Evolutionary conservation across 2,797 vertebrate species (phyloP), one percentile per base, ranked within the genome.

Genomic region (Distichodus sexfasciatus): DNA sequence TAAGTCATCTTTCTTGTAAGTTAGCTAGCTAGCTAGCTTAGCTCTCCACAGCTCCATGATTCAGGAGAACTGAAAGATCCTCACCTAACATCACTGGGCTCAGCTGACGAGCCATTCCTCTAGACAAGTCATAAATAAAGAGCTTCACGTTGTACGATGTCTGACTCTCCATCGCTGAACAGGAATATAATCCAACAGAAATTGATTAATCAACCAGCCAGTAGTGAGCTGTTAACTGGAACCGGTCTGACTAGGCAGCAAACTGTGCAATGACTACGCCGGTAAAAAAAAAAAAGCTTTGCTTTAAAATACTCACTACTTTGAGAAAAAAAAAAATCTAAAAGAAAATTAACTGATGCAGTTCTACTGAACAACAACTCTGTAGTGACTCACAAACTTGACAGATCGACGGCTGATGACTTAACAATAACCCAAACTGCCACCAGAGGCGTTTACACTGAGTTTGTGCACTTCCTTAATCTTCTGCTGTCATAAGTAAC

Each of bases 61-160:
- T n/a, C n/a, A n/a, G n/a, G n/a, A n/a, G n/a, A n/a, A 21, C 17
- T 48, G 24, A 4, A 23, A 4, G 15, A 66, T 54, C 6, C 93
- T 95, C 86, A 99, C 96, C 96, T 72, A 99, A 87, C 94, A 99
- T 96, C 78, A 98, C 91, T 4, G 95, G 94, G 79, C 96, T 99
- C 77, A 98, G 93, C 83, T 90, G 94, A 62, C 96, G 94, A 51
- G 96, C 96, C 91, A 98, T 91, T 85, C 96, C 96, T 84, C 93
- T 93, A 48, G 96, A 99, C 50, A 99, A 77, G 83, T 99, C 96
- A 83, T 99, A 99, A 82, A 99, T 93, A 78, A 96, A 98, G 40
- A 99, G 87, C 64, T 96, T 95, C 38, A 97, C 93, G 5, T 90
- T 89, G 76, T 92, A 90, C 59, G 86, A 80, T 1, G 69, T 38